Evolutionary conservation across 2,797 vertebrate species (phyloP), one percentile per base, ranked within the genome.

Genomic region (Gadopsis bispinosus): DNA sequence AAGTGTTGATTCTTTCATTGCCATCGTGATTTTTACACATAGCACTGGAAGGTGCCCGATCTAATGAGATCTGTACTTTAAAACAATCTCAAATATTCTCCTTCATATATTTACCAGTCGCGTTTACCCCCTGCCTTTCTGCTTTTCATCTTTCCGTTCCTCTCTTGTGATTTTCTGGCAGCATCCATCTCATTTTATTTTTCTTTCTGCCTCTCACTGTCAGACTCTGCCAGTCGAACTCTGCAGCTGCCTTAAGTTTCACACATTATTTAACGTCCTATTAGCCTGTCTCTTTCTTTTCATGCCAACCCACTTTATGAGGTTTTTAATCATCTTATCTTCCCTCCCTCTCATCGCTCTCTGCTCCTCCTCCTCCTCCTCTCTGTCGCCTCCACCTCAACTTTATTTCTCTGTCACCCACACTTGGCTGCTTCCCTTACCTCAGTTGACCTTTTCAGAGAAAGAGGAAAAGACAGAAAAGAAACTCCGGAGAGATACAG

Each of bases 311-410:
- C 47, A 6, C 75, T 89, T 84, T 65, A 80, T 63, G 75, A 80
- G 72, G 10, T 75, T 80, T 87, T 85, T 89, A 80, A 91, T 84
- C 82, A 84, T 79, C 76, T 86, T 65, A 35, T 77, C 74, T 58
- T 70, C 51, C 16, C 61, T 53, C 53, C 43, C 68, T 51, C 47
- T 48, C 43, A 35, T 26, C 43, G 14, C 66, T 77, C 75, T 67
- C 63, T 62, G 43, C 41, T 65, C 70, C 41, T 59, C 56, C 37
- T 65, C 56, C 37, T 65, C 20, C 56, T 56, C 70, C 16, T 33
- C 56, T n/a, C n/a, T n/a, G n/a, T n/a, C n/a, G n/a, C n/a, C 12
- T 69, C 53, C 53, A 47, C 17, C 64, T 61, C 31, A 3, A 47
- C 64, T 63, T 63, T 72, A 39, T 61, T 48, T 47, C 79, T 65